Conservation (phyloP, 2,797 vertebrate species). For the Anabacerthia variegaticeps region DNA sequence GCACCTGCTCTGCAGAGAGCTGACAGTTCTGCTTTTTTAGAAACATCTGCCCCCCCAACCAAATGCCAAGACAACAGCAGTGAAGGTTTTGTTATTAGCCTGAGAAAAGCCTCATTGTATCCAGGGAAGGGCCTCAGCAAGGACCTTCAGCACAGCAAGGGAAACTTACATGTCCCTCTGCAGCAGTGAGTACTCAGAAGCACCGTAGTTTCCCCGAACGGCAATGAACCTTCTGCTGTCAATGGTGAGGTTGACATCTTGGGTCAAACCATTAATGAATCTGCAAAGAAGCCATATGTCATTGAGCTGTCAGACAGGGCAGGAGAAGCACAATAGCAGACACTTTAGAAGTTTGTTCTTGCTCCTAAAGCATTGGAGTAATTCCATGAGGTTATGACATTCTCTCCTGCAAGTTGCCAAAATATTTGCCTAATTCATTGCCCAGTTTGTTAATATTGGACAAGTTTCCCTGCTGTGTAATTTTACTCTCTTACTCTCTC, state of each 20-base stretch:
- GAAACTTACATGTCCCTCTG: constrained; percentile 77
- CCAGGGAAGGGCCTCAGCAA: not conserved
- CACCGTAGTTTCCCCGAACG: constrained; percentile 59
- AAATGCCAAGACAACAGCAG: not conserved
- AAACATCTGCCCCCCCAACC: not conserved
- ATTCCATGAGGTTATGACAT: not conserved
- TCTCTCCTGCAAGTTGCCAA: not conserved
- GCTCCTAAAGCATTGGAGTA: not conserved
- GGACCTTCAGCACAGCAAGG: not conserved
- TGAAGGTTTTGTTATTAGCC: not conserved
- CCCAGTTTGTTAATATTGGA: not conserved
- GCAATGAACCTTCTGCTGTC: constrained; percentile 38
- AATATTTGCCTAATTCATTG: not conserved
- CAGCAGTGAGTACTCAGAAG: constrained; percentile 73
- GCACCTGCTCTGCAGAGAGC: not conserved
- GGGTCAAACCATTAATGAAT: constrained; percentile 84
- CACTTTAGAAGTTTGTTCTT: not conserved
- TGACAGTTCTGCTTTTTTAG: not conserved
- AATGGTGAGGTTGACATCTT: constrained; percentile 78
- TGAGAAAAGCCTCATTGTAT: not conserved
- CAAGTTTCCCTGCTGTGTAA: not conserved
- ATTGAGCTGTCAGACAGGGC: not conserved
- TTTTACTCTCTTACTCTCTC: not conserved
- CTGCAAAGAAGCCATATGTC: constrained; percentile 74
- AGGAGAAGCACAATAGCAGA: not conserved